Conservation (phyloP, 2,888 invertebrate genomes). For the Calameuta idolon region DNA sequence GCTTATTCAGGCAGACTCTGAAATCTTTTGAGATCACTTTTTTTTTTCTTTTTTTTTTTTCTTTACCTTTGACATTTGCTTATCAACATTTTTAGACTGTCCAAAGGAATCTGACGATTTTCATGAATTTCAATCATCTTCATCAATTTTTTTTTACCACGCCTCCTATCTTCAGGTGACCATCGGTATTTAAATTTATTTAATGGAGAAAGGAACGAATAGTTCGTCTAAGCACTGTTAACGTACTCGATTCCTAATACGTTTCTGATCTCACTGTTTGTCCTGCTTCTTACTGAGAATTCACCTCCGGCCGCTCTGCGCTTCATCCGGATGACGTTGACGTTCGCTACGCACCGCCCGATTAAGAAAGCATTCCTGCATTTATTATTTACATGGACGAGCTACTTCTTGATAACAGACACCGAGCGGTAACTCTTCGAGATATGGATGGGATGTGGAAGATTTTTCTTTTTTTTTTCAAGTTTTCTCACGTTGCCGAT, state of each 20-base stretch:
- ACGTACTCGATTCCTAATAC: neutral
- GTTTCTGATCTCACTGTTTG: neutral
- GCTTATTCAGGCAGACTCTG: neutral
- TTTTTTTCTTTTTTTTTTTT: neutral
- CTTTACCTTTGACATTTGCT: neutral
- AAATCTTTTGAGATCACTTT: neutral
- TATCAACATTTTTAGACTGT: neutral
- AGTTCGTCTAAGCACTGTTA: neutral
- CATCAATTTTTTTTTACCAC: neutral
- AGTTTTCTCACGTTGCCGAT: neutral
- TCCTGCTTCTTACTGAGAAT: neutral
- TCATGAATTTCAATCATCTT: neutral
- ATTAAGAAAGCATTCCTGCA: conserved; percentile 4
- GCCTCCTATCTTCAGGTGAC: neutral
- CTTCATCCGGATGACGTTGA: neutral
- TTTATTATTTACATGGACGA: neutral
- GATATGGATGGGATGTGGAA: neutral
- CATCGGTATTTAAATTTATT: neutral
- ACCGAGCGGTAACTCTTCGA: neutral
- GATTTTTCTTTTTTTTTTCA: neutral
- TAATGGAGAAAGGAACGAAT: neutral
- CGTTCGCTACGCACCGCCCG: neutral
- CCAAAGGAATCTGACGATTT: neutral
- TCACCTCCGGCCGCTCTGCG: neutral
- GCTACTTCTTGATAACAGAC: neutral